These are phyloP conservation scores for Phyllopteryx taeniolatus DNA, from an alignment of 2,113 vertebrate genomes.

Conservation along the genomic window DNA sequence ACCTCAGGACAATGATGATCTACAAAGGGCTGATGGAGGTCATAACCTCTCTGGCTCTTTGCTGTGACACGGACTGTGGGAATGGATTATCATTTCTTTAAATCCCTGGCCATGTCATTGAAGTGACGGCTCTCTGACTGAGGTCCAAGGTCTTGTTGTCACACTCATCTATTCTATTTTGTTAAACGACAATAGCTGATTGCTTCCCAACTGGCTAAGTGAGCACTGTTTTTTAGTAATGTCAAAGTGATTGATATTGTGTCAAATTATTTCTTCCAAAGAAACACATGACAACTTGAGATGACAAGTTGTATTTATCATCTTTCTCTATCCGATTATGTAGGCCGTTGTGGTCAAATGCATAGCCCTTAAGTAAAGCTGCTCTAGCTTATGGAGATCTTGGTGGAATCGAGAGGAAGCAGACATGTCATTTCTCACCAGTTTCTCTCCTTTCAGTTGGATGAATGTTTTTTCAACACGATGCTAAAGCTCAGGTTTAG, in stretches of 20 bases:
- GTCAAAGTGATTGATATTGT: conserved; percentile 4
- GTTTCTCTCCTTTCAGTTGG: conserved; percentile 11
- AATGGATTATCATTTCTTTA: conserved; percentile 59
- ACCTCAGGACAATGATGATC: conserved; percentile 26
- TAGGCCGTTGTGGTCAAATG: conserved; percentile 24
- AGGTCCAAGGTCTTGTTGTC: conserved; percentile 53
- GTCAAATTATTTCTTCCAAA: conserved; percentile 17
- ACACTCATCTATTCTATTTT: conserved; percentile 44
- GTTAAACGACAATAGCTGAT: conserved; percentile 17
- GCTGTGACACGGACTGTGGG: conserved; percentile 55
- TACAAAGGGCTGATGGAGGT: conserved; percentile 39
- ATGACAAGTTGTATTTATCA: conserved; percentile 11
- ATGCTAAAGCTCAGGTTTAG: conserved; percentile 39
- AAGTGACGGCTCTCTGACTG: conserved; percentile 51
- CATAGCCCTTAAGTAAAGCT: conserved; percentile 10
- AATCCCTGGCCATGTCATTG: conserved; percentile 46
- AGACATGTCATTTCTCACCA: conserved; percentile 40
- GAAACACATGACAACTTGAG: neutral
- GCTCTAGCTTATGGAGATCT: conserved; percentile 15
- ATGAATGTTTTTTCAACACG: conserved; percentile 22
- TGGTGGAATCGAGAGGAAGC: conserved; percentile 44
- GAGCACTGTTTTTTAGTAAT: conserved; percentile 1
- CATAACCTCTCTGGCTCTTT: conserved; percentile 44
- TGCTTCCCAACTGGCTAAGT: conserved; percentile 8
- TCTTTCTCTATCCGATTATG: conserved; percentile 7